Percentiles rank a stretch among this genome's conserved stretches.
Conservation (phyloP, 2,888 invertebrate species). For the Drosophila pseudotakahashii region DNA sequence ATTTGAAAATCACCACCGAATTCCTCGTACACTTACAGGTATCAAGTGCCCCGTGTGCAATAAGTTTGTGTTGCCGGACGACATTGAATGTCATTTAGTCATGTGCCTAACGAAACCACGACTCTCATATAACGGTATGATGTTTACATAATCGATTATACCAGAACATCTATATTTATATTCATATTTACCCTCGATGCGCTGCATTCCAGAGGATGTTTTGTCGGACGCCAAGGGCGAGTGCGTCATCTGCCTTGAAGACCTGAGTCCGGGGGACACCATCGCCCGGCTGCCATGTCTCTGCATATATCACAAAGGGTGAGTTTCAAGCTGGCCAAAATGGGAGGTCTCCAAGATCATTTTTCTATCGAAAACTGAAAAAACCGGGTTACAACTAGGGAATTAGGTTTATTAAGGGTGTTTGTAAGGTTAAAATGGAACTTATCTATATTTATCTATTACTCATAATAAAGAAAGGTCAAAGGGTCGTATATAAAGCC, state of each 20-base stretch:
- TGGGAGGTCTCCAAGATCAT: not conserved
- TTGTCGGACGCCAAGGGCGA: slow-evolving; percentile 98
- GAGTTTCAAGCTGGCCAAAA: slow-evolving; percentile 41
- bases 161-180: not conserved
- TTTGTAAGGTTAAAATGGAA: no score
- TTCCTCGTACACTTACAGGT: slow-evolving; percentile 87
- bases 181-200: not conserved
- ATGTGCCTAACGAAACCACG: slow-evolving; percentile 99
- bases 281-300: slow-evolving; percentile 99
- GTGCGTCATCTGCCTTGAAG: slow-evolving; percentile 99
- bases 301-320: slow-evolving; percentile 99
- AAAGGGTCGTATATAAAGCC: no score
- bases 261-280: slow-evolving; percentile 96
- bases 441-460: no score
- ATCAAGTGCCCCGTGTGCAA: slow-evolving; percentile 99
- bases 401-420: no score
- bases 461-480: no score
- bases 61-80: slow-evolving; percentile 98
- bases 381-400: no score
- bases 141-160: not conserved
- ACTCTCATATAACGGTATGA: slow-evolving; percentile 98
- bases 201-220: slow-evolving; percentile 93
- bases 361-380: no score
- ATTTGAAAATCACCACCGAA: not conserved
- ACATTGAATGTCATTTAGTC: slow-evolving; percentile 99